Evolutionary conservation across 2,113 vertebrate genomes (phyloP).

Genomic region (Eulemur macaco): DNA sequence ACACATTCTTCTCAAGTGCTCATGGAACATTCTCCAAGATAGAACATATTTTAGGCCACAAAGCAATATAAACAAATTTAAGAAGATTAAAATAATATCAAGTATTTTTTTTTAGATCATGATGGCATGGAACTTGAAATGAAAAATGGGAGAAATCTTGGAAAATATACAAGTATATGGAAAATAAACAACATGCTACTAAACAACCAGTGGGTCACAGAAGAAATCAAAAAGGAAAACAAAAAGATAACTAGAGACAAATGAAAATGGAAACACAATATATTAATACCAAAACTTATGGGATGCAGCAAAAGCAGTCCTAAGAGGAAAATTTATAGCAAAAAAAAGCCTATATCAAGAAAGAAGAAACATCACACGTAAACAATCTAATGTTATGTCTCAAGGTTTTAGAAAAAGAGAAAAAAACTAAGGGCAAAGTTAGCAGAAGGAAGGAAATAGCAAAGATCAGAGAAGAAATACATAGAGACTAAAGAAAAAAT

Average conservation of each 20-base stretch:
- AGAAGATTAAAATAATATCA: neutral
- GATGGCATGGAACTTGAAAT: neutral
- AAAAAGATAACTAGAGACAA: too few species aligned
- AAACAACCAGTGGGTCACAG: neutral
- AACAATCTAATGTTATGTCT: neutral
- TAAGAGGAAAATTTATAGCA: neutral
- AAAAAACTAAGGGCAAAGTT: neutral
- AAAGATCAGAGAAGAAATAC: neutral
- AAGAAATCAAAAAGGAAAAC: neutral
- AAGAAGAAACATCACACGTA: neutral
- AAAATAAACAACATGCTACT: neutral
- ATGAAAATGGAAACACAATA: neutral
- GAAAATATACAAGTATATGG: neutral
- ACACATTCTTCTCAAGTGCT: neutral
- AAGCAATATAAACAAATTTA: neutral
- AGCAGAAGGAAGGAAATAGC: neutral
- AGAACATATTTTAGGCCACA: neutral
- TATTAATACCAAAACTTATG: neutral
- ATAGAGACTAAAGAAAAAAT: neutral
- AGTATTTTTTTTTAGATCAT: neutral
- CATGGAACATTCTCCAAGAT: neutral
- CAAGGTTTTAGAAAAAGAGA: neutral
- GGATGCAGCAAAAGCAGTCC: neutral
- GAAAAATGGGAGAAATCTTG: neutral
- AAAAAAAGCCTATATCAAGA: neutral